Evolutionary conservation across 2,113 vertebrate genomes (phyloP).

Genomic region (Nycticebus coucang): DNA sequence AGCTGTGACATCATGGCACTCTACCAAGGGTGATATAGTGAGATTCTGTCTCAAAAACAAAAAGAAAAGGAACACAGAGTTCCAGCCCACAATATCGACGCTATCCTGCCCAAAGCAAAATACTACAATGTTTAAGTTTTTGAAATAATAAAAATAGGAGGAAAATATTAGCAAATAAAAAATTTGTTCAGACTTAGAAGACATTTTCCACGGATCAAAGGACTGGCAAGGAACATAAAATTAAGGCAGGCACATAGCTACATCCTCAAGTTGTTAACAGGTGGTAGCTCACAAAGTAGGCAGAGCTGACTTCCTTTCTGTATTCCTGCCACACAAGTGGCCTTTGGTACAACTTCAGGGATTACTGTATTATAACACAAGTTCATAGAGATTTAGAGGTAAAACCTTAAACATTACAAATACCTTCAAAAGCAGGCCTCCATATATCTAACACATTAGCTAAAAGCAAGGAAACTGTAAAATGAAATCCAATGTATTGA

Average conservation of each 20-base stretch:
- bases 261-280: constrained; percentile 33
- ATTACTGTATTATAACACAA: not conserved
- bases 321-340: not conserved
- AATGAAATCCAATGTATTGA: constrained; percentile 30
- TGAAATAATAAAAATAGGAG: constrained; percentile 37
- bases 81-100: not conserved
- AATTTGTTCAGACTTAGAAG: constrained; percentile 7
- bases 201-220: not conserved
- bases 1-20: too few species aligned
- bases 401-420: constrained; percentile 5
- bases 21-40: too few species aligned
- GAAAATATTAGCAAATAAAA: constrained; percentile 52
- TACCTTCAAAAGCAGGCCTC: not conserved
- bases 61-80: not conserved
- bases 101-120: constrained; percentile 16
- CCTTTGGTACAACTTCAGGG: not conserved
- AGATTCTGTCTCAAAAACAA: too few species aligned
- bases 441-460: not conserved
- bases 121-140: not conserved
- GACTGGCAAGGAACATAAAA: constrained; percentile 3
- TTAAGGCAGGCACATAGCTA: not conserved
- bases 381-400: not conserved
- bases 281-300: not conserved
- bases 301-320: not conserved
- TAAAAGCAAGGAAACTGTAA: constrained; percentile 48